Evolutionary conservation across 2,888 invertebrate genomes (phyloP).

Genomic region (Lamproptera curius): DNA sequence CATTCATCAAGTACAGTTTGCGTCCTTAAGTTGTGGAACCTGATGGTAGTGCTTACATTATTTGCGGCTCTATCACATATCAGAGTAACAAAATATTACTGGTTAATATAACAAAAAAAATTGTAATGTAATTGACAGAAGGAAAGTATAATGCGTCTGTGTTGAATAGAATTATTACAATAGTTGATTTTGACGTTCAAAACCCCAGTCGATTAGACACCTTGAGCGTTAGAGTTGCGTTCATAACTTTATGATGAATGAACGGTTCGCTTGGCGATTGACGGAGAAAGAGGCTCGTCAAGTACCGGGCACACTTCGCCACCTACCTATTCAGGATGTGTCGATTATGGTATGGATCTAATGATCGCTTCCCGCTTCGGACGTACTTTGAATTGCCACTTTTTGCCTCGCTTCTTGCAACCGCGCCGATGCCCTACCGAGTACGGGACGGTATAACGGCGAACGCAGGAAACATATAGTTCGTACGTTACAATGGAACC

Average conservation of each 20-base stretch:
- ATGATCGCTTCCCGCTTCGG: constrained; percentile 69
- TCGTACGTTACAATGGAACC: constrained; percentile 32
- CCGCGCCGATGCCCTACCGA: constrained; percentile 43
- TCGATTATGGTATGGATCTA: constrained; percentile 72
- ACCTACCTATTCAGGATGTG: constrained; percentile 73
- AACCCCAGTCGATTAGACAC: not conserved
- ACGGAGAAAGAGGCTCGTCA: constrained; percentile 34
- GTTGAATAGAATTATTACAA: no score
- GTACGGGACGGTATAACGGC: constrained; percentile 71
- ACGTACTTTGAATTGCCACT: constrained; percentile 55
- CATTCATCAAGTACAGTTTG: no score
- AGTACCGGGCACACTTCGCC: constrained; percentile 60
- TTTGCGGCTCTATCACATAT: no score
- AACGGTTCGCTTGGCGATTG: constrained; percentile 33
- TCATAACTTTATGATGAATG: constrained; percentile 36
- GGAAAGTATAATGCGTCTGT: no score
- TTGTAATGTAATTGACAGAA: no score
- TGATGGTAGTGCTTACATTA: no score
- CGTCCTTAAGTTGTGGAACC: no score
- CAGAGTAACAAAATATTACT: no score
- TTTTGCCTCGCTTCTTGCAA: constrained; percentile 63
- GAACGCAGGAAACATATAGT: constrained; percentile 41
- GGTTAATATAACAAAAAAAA: no score
- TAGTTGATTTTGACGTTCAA: no score
- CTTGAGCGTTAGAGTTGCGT: constrained; percentile 1